Base-by-base conservation (phyloP, 2,888 invertebrate species). In the Andrena chrysosceles region DNA sequence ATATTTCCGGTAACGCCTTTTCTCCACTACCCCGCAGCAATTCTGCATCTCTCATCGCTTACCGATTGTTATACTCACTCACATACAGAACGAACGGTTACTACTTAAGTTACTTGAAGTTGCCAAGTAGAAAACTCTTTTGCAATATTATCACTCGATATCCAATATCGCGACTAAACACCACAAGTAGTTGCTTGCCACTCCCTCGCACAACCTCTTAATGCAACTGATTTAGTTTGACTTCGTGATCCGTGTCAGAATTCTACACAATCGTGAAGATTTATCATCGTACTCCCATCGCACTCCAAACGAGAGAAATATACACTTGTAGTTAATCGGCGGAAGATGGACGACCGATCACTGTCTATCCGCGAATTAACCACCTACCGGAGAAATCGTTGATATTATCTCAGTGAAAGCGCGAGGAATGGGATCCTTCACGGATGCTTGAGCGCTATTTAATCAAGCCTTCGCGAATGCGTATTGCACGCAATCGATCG, bases 1-100 rank as follows among this genome's bases (percentile, higher is more conserved):
- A 87, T 88, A 89, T 90, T 89, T 88, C 82, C 81, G 62, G 56
- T 52, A 77, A 60, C 70, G 69, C 13, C 16, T 3, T 2, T 31
- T 56, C 56, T 54, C 10, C 3, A 1, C 20, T 23, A 26, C 10
- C 10, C 20, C 8, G 23, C 23, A 20, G 56, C 56, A 10, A 1
- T 56, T 23, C 23, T 56, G 16, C 23, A 26, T 56, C 56, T 23
- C 26, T 26, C 56, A 13, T 56, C 23, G 23, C 23, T 56, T 56
- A 1, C 23, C 16, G 4, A 10, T 23, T 23, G 23, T 23, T 23
- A 23, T 4, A 26, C 10, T 10, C 4, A 56, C 26, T 26, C 33
- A 4, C 35, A 6, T 6, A 10, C 13, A 4, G 4, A 42, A 42
- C 42, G 13, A 42, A 42, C 16, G 16, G 16, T 42, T 42, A 1